A percentile compares a stretch with the other conserved stretches of the same genome.
phyloP scores from a whole-genome alignment of 2,797 vertebrate genomes.

The Chaenodraco wilsoni region DNA sequence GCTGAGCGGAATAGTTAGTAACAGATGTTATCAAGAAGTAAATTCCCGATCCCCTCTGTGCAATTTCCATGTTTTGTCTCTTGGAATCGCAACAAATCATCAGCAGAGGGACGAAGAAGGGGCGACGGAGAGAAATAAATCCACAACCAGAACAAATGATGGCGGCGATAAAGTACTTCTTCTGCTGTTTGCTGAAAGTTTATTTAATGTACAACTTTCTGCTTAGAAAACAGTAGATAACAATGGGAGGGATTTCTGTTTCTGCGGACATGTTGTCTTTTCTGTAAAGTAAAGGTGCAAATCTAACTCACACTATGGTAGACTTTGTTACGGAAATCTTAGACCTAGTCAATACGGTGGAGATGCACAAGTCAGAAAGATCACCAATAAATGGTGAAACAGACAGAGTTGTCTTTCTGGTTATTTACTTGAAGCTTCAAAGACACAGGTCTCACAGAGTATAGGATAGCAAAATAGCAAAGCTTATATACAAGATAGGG shows the following conservation, averaged over 20 bases:
- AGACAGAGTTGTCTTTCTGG: no score
- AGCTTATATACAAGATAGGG: no score
- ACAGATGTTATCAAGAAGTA: slow-evolving; percentile 70
- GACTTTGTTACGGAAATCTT: no score
- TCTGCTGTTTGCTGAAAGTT: slow-evolving; percentile 39
- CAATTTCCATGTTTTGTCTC: slow-evolving; percentile 66
- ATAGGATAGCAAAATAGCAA: no score
- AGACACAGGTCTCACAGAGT: no score
- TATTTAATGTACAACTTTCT: slow-evolving; percentile 29
- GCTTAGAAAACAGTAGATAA: slow-evolving; percentile 21
- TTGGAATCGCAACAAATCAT: slow-evolving; percentile 55
- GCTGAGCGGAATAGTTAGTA: slow-evolving; percentile 67
- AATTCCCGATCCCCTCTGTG: slow-evolving; percentile 66
- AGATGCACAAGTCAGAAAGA: no score
- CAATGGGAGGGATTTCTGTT: background rate
- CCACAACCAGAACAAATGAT: slow-evolving; percentile 45
- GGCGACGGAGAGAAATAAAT: slow-evolving; percentile 44
- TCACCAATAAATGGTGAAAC: no score
- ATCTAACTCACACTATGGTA: background rate
- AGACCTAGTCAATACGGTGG: no score
- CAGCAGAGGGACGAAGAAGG: slow-evolving; percentile 31
- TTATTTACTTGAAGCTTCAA: no score
- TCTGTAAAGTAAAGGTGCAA: background rate
- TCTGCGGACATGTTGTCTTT: background rate
- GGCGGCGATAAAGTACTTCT: slow-evolving; percentile 38